Evolutionary conservation across 2,888 invertebrate genomes (phyloP).

Genomic region (Brenthis hecate): DNA sequence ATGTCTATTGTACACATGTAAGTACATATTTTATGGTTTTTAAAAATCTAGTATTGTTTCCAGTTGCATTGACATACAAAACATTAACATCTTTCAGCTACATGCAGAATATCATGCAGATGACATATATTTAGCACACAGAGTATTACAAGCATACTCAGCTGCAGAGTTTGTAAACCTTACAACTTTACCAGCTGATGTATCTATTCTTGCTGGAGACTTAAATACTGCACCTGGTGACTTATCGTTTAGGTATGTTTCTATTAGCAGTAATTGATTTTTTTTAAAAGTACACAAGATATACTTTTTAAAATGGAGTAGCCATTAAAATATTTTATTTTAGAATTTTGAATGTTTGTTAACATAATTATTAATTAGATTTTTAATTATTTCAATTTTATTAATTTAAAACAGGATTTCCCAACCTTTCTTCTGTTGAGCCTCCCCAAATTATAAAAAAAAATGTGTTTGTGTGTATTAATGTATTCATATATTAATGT

Average conservation of each 20-base stretch:
- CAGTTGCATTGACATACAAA: neutral
- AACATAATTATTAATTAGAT: no score
- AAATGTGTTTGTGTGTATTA: no score
- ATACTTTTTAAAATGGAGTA: no score
- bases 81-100: slow-evolving; percentile 80
- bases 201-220: slow-evolving; percentile 95
- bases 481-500: no score
- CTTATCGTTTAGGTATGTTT: slow-evolving; percentile 85
- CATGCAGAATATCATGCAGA: slow-evolving; percentile 96
- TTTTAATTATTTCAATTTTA: no score
- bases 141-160: slow-evolving; percentile 96
- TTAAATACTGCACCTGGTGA: slow-evolving; percentile 95
- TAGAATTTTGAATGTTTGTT: no score
- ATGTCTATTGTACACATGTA: slow-evolving; percentile 97
- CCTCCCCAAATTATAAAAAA: no score
- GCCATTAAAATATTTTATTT: no score
- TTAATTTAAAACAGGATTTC: no score
- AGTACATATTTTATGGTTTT: slow-evolving; percentile 56
- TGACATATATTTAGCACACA: slow-evolving; percentile 96
- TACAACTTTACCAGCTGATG: slow-evolving; percentile 89
- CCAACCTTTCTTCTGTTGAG: no score
- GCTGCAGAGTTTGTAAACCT: slow-evolving; percentile 96
- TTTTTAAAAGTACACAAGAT: neutral
- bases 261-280: neutral
- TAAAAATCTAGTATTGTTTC: neutral